Evolutionary conservation across 1,140 invertebrate genomes (phyloP).

Genomic region (Danaus melanippus): DNA sequence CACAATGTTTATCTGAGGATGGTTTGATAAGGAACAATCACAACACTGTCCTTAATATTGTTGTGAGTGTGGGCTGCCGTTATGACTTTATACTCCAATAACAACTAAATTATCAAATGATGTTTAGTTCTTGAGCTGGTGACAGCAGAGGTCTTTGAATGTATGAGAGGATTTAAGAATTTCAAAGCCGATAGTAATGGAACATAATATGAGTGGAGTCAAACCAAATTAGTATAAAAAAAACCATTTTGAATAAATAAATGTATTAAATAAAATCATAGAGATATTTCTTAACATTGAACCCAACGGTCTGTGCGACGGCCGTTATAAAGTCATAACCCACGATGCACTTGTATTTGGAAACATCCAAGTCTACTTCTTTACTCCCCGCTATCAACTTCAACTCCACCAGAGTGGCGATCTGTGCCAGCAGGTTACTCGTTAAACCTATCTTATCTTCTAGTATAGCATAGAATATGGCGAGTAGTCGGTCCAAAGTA

Average conservation of each 20-base stretch:
- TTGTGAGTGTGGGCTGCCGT: too few relatives aligned
- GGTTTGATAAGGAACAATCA: too few relatives aligned
- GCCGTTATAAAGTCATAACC: slow-evolving; percentile 79
- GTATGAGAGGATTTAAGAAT: too few relatives aligned
- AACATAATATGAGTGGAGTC: too few relatives aligned
- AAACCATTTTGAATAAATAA: slow-evolving; percentile 4
- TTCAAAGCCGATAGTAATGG: too few relatives aligned
- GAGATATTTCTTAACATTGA: slow-evolving; percentile 83
- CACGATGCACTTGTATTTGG: slow-evolving; percentile 82
- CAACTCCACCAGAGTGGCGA: slow-evolving; percentile 82
- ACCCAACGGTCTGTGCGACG: slow-evolving; percentile 80
- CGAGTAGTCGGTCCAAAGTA: slow-evolving; percentile 85
- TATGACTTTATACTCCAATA: too few relatives aligned
- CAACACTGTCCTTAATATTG: too few relatives aligned
- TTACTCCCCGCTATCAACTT: slow-evolving; percentile 77
- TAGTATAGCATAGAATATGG: slow-evolving; percentile 93
- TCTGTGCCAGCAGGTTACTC: slow-evolving; percentile 85
- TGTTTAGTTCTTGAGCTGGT: too few relatives aligned
- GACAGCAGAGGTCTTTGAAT: too few relatives aligned
- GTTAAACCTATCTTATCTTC: slow-evolving; percentile 88
- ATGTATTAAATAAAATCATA: slow-evolving; percentile 76
- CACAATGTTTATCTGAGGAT: too few relatives aligned
- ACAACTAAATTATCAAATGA: too few relatives aligned
- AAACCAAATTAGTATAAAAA: slow-evolving; percentile 6
- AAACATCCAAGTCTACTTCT: slow-evolving; percentile 74